A percentile compares a stretch with the other conserved stretches of the same genome.
Conservation (phyloP, 2,888 invertebrate species). For the Heliconius charithonia region DNA sequence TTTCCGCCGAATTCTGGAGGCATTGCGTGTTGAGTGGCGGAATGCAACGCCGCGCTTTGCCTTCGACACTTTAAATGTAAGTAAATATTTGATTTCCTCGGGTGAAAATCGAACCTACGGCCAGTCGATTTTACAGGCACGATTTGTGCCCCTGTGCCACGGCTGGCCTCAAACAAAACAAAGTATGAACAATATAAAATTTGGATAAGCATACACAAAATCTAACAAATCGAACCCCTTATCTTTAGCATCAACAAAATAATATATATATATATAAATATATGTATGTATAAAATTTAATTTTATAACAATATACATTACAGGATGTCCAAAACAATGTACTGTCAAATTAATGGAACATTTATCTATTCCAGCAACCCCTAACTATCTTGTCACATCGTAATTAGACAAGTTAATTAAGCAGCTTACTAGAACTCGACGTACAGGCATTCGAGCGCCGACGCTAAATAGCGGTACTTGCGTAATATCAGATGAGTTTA, state of each 20-base stretch:
- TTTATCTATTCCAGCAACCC: slow-evolving; percentile 33
- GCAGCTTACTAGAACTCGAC: slow-evolving; percentile 44
- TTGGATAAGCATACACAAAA: background rate
- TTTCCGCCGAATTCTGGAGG: too few species aligned
- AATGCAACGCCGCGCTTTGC: too few species aligned
- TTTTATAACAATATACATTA: slow-evolving; percentile 21
- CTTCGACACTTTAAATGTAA: too few species aligned
- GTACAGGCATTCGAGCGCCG: slow-evolving; percentile 39
- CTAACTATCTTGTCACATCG: slow-evolving; percentile 55
- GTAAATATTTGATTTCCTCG: too few species aligned
- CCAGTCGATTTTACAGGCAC: too few species aligned
- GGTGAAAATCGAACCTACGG: too few species aligned
- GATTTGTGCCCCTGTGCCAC: too few species aligned
- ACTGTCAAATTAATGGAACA: slow-evolving; percentile 37
- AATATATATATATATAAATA: background rate
- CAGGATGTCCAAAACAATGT: slow-evolving; percentile 31
- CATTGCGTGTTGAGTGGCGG: too few species aligned
- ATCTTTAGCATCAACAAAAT: background rate
- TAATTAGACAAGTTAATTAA: slow-evolving; percentile 66
- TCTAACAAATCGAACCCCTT: background rate
- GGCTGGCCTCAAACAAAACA: too few species aligned
- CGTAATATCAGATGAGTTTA: slow-evolving; percentile 28
- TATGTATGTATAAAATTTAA: background rate
- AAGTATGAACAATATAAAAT: background rate
- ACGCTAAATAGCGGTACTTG: slow-evolving; percentile 36